phyloP scores from a whole-genome alignment of 2,113 vertebrate genomes.

The Panthera uncia region DNA sequence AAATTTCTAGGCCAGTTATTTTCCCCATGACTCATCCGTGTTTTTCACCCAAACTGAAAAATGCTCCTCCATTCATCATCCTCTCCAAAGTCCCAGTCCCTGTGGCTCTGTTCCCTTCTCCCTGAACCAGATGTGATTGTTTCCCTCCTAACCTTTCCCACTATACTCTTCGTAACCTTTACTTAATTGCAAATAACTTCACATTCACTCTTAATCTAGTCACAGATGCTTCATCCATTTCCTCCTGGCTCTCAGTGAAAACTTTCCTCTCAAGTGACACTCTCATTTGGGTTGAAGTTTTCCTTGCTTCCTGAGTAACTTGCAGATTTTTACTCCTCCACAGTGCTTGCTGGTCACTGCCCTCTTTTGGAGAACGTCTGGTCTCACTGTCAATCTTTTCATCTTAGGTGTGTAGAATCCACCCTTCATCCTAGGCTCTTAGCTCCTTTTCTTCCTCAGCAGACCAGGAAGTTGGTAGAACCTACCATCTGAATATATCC shows the following conservation, averaged over 20 bases:
- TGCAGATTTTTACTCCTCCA: neutral
- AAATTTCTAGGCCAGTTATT: conserved; percentile 47
- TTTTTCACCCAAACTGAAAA: neutral
- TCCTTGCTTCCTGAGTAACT: neutral
- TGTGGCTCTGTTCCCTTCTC: neutral
- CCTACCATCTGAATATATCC: neutral
- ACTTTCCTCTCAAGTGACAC: neutral
- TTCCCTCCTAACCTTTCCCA: neutral
- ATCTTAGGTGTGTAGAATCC: neutral
- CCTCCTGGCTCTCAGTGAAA: neutral
- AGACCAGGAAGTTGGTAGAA: neutral
- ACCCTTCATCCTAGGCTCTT: neutral
- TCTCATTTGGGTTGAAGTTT: neutral
- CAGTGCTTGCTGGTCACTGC: neutral
- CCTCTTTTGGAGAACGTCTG: neutral
- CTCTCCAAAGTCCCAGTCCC: neutral
- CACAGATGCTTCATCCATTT: neutral
- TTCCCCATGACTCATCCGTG: neutral
- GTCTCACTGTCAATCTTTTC: neutral
- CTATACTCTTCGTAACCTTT: neutral
- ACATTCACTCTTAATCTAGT: neutral
- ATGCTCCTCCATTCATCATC: neutral
- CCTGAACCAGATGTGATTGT: neutral
- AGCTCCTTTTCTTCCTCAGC: neutral
- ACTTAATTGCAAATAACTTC: neutral